phyloP scores from a whole-genome alignment of 2,113 vertebrate genomes.

The Oryzias javanicus region DNA sequence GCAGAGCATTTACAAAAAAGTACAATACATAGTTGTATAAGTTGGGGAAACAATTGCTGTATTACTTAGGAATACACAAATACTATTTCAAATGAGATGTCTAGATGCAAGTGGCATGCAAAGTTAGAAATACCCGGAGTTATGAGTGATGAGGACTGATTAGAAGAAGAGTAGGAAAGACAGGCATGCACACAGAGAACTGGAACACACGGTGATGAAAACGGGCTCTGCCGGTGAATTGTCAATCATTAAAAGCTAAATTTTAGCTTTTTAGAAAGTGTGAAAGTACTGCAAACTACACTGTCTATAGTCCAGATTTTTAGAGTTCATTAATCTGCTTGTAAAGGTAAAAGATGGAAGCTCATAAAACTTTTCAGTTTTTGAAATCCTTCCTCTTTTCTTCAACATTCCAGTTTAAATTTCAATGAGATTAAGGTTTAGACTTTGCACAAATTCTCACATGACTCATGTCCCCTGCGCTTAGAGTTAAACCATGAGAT shows the following conservation, averaged over 20 bases:
- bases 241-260: neutral
- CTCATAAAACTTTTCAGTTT: neutral
- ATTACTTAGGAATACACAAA: conserved; percentile 11
- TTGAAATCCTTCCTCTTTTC: conserved; percentile 28
- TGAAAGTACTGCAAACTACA: too few relatives aligned
- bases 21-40: conserved; percentile 28
- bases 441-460: conserved; percentile 19
- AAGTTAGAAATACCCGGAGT: conserved; percentile 33
- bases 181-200: conserved; percentile 10
- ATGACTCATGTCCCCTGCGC: conserved; percentile 7
- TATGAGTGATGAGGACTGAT: conserved; percentile 6
- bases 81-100: conserved; percentile 10
- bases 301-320: conserved; percentile 1
- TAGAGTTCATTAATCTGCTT: conserved; percentile 10
- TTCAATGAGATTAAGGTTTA: conserved; percentile 8
- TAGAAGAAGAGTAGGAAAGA: conserved; percentile 2
- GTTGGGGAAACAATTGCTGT: conserved; percentile 3
- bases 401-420: conserved; percentile 16
- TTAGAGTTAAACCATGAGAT: conserved; percentile 2
- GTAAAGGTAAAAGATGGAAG: neutral
- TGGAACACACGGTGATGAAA: neutral
- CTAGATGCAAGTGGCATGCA: conserved; percentile 26
- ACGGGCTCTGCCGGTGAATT: neutral
- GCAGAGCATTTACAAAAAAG: conserved; percentile 41
- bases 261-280: neutral